These are phyloP conservation scores for Phymorhynchus buccinoides DNA, from an alignment of 1,140 invertebrate genomes.

Conservation along the genomic window DNA sequence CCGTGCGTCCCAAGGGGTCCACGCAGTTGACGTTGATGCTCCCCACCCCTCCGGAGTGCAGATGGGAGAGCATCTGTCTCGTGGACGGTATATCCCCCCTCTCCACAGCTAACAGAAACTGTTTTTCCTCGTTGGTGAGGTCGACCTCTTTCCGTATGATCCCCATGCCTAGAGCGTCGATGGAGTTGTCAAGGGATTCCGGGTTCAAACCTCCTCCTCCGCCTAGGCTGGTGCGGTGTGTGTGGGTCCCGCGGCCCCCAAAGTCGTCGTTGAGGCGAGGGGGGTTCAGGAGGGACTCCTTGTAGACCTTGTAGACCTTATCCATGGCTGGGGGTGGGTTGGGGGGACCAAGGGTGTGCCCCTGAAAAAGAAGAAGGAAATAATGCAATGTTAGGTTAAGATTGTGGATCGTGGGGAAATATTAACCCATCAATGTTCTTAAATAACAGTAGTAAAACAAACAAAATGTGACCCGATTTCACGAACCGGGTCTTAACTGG, in stretches of 20 bases:
- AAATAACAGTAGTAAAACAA: no score
- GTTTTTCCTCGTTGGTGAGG: constrained; percentile 71
- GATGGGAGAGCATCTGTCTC: constrained; percentile 56
- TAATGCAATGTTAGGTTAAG: neutral
- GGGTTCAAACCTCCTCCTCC: neutral
- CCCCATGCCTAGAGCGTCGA: constrained; percentile 67
- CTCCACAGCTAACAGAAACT: constrained; percentile 73
- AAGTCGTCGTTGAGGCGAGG: constrained; percentile 61
- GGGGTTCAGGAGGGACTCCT: constrained; percentile 64
- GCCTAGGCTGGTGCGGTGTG: neutral
- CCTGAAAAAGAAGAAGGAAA: constrained; percentile 19
- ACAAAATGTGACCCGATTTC: no score
- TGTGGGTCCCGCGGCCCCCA: no score
- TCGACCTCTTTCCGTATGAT: constrained; percentile 71
- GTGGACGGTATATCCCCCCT: constrained; percentile 70
- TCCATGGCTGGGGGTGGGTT: constrained; percentile 61
- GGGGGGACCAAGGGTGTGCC: neutral
- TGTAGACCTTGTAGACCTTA: constrained; percentile 71
- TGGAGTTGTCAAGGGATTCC: constrained; percentile 38
- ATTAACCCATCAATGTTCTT: no score
- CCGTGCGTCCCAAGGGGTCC: constrained; percentile 86
- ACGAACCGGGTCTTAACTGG: no score
- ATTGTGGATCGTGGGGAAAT: neutral
- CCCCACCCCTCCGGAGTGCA: constrained; percentile 44
- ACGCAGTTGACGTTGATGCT: constrained; percentile 92